A percentile compares a stretch with the other conserved stretches of the same genome.
Conservation (phyloP, 2,888 invertebrate genomes). For the Antitype chi region DNA sequence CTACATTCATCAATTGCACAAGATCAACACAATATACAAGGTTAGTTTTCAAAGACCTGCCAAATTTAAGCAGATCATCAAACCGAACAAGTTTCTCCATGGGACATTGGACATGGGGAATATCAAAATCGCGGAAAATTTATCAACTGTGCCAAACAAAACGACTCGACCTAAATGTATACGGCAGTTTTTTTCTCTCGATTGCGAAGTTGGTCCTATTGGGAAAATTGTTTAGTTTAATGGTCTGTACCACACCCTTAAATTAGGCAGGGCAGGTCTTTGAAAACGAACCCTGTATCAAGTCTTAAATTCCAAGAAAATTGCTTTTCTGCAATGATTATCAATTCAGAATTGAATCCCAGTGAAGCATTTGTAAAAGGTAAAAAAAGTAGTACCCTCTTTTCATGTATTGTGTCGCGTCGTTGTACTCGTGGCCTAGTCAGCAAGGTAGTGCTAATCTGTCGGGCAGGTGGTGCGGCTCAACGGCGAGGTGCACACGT, state of each 20-base stretch:
- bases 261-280: too few relatives aligned
- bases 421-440: conserved; percentile 30
- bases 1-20: neutral
- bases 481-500: conserved; percentile 93
- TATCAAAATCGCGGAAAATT: too few relatives aligned
- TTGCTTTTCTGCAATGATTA: neutral
- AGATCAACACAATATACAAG: neutral
- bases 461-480: conserved; percentile 90
- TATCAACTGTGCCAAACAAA: too few relatives aligned
- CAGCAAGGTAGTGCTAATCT: conserved; percentile 39
- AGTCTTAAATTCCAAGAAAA: neutral
- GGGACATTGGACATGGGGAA: too few relatives aligned
- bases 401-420: conserved; percentile 3
- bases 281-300: neutral
- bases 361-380: neutral
- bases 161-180: too few relatives aligned
- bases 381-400: neutral
- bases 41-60: too few relatives aligned
- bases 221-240: too few relatives aligned
- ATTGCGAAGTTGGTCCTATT: too few relatives aligned
- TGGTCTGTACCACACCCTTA: too few relatives aligned
- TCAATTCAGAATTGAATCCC: neutral
- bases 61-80: too few relatives aligned
- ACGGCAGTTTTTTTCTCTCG: too few relatives aligned
- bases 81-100: too few relatives aligned